Conservation (phyloP, 2,113 vertebrate genomes). For the Triplophysa tibetana region DNA sequence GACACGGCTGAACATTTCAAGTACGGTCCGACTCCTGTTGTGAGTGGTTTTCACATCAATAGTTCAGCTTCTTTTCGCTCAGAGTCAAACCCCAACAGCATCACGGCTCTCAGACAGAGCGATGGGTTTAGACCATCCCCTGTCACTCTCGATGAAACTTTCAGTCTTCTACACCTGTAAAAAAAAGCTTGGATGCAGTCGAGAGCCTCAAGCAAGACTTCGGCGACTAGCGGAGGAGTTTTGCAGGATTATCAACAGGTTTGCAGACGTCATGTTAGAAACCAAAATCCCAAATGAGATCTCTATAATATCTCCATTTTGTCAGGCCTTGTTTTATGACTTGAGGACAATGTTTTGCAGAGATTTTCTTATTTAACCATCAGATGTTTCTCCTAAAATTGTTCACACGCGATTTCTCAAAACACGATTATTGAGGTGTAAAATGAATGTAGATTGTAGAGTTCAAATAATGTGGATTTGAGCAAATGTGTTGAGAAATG, state of each 20-base stretch:
- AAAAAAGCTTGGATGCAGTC: neutral
- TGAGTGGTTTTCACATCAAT: constrained; percentile 6
- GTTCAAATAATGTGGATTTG: no score
- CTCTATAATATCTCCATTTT: neutral
- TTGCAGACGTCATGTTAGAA: neutral
- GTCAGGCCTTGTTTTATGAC: no score
- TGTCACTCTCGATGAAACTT: constrained; percentile 22
- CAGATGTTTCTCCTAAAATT: neutral
- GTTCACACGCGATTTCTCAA: neutral
- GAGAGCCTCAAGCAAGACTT: constrained; percentile 17
- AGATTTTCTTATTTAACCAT: neutral
- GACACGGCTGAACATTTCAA: constrained; percentile 10
- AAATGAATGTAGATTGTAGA: no score
- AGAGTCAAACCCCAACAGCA: constrained; percentile 3
- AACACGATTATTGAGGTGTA: no score
- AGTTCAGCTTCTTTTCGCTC: constrained; percentile 13
- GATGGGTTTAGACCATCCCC: constrained; percentile 12
- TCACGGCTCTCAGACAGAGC: neutral
- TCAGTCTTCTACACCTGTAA: neutral
- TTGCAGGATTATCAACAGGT: neutral
- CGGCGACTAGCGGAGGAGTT: neutral
- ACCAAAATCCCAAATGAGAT: neutral
- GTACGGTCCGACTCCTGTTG: constrained; percentile 19
- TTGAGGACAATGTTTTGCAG: no score
- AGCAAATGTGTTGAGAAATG: no score